Evolutionary conservation across 2,888 invertebrate genomes (phyloP), one percentile per base, ranked within the genome.

Genomic region (Tetragonisca angustula): DNA sequence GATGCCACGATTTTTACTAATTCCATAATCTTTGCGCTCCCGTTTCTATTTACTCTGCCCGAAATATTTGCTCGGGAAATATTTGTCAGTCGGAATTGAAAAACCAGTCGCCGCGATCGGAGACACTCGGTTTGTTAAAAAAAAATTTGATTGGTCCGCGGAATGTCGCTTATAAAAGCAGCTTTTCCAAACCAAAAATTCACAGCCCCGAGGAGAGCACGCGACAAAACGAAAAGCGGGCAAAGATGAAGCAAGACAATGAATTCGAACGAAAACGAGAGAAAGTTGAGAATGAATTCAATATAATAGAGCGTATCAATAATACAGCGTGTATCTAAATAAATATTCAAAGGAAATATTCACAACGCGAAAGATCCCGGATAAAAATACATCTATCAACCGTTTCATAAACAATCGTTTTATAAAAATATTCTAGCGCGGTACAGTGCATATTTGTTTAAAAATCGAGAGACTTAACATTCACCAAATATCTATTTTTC

Each of bases 311-410:
- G 43, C 2, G n/a, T n/a, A n/a, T n/a, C n/a, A n/a, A n/a, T n/a
- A n/a, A n/a, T n/a, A n/a, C n/a, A n/a, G 43, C 9, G 54, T 27
- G 65, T 54, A 21, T 21, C 65, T 70, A 54, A 67, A 62, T 80
- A 61, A 83, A 83, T 80, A 76, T 83, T 67, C 79, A 67, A 75
- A 59, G 56, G 71, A 72, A 72, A 76, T 76, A 80, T 83, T 80
- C 75, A 80, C 56, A 71, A 83, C 62, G 17, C 62, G 61, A 67
- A 32, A 24, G 27, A 54, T 15, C 15, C 6, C 32, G 17, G 54
- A 56, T 83, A 76, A 83, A 82, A 82, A 61, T 75, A 43, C 59
- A 67, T 79, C 75, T 75, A 79, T 79, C 73, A 70, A 62, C 32
- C 70, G 19, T 67, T 36, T 36, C 49, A 32, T 21, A 49, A 72